Percentiles rank a stretch among this genome's conserved stretches.
phyloP scores from a whole-genome alignment of 1,140 invertebrate species.

The Batillaria attramentaria region DNA sequence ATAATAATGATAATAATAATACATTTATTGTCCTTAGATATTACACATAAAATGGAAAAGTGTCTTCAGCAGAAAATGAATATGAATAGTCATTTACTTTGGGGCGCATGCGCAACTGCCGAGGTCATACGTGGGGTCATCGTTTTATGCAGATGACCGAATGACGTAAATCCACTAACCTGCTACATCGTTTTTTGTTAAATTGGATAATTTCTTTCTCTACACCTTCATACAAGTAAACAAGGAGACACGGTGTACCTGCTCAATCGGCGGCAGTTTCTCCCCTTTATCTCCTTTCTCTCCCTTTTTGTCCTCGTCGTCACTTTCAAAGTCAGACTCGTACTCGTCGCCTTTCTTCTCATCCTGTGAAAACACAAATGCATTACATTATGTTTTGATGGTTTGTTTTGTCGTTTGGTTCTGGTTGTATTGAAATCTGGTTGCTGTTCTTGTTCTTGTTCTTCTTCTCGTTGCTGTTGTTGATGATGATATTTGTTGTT shows the following conservation, averaged over 20 bases:
- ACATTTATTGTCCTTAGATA: background rate
- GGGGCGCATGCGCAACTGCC: too few relatives aligned
- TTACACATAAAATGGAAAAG: background rate
- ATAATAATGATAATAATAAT: background rate
- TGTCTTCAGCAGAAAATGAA: too few relatives aligned
- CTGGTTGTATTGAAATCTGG: background rate
- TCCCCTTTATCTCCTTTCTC: conserved; percentile 4
- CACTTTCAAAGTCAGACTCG: conserved; percentile 13
- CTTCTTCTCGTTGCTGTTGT: background rate
- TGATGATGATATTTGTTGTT: background rate
- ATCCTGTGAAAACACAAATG: too few relatives aligned
- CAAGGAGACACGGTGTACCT: background rate
- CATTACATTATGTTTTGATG: too few relatives aligned
- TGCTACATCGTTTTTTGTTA: too few relatives aligned
- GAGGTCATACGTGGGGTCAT: too few relatives aligned
- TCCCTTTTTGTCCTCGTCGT: background rate
- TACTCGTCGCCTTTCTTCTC: background rate
- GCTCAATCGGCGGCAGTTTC: background rate
- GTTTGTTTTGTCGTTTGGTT: background rate
- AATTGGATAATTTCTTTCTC: too few relatives aligned
- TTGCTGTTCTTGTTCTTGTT: background rate
- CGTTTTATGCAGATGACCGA: too few relatives aligned
- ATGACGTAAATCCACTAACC: too few relatives aligned
- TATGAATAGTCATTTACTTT: too few relatives aligned
- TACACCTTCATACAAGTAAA: background rate